phyloP scores from a whole-genome alignment of 2,888 invertebrate species.

The Cheilosia vulpina region DNA sequence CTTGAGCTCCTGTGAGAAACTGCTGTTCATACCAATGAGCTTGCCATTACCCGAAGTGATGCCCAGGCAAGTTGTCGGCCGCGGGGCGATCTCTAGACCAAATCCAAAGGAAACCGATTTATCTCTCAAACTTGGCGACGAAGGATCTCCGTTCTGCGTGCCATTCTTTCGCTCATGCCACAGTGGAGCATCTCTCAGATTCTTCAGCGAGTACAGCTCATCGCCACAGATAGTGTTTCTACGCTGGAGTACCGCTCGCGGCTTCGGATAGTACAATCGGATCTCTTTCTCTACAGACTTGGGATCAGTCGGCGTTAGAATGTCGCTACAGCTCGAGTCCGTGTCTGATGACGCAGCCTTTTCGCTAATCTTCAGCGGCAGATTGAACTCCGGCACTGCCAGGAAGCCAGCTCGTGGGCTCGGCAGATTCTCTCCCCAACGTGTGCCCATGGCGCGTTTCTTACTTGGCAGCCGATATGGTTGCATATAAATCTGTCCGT shows the following conservation, averaged over 20 bases:
- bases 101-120: slow-evolving; percentile 92
- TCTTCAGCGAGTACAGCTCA: slow-evolving; percentile 85
- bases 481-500: slow-evolving; percentile 88
- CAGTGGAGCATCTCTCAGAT: slow-evolving; percentile 84
- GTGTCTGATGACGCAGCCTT: slow-evolving; percentile 80
- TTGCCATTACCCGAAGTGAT: slow-evolving; percentile 80
- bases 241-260: slow-evolving; percentile 90
- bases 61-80: slow-evolving; percentile 88
- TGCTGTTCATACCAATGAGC: slow-evolving; percentile 49
- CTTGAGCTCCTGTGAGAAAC: slow-evolving; percentile 77
- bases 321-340: slow-evolving; percentile 86
- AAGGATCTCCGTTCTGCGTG: slow-evolving; percentile 81
- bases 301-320: slow-evolving; percentile 84
- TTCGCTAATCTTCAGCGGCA: slow-evolving; percentile 85
- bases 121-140: slow-evolving; percentile 87
- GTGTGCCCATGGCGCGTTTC: slow-evolving; percentile 87
- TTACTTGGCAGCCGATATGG: slow-evolving; percentile 90
- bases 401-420: slow-evolving; percentile 87
- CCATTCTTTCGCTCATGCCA: slow-evolving; percentile 89
- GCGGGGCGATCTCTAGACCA: slow-evolving; percentile 88
- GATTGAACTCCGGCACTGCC: slow-evolving; percentile 83
- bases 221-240: slow-evolving; percentile 95
- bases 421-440: slow-evolving; percentile 89
- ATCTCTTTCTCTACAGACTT: slow-evolving; percentile 82
- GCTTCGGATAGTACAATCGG: slow-evolving; percentile 90